phyloP scores from a whole-genome alignment of 2,113 vertebrate species.

The Oncorhynchus masou region DNA sequence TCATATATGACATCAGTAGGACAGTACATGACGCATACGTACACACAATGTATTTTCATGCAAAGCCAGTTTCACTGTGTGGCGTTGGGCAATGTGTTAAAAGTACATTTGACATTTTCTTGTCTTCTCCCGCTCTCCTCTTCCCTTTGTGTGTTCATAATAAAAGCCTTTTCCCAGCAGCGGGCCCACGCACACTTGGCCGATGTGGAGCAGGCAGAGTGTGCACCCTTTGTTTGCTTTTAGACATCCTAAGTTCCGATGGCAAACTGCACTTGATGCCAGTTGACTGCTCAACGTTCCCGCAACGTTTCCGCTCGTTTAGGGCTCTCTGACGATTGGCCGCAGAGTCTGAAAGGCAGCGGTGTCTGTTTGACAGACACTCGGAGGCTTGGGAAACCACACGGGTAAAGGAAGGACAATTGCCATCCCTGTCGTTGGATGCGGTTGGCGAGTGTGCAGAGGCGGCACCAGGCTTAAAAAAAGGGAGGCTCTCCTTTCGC shows the following conservation, averaged over 20 bases:
- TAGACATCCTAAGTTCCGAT: conserved; percentile 57
- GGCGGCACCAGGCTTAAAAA: no score
- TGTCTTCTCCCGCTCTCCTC: conserved; percentile 7
- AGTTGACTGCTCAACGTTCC: conserved; percentile 72
- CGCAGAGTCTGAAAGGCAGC: conserved; percentile 48
- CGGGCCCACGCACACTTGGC: conserved; percentile 45
- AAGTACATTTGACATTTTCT: neutral
- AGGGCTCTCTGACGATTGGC: conserved; percentile 33
- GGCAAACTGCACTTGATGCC: conserved; percentile 67
- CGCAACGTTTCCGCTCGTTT: conserved; percentile 54
- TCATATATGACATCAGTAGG: no score
- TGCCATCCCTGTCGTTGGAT: no score
- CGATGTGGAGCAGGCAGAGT: conserved; percentile 28
- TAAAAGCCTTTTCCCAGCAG: no score
- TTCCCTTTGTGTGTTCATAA: conserved; percentile 20
- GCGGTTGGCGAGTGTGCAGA: no score
- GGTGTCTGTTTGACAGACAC: conserved; percentile 46
- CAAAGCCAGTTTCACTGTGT: no score
- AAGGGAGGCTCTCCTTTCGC: no score
- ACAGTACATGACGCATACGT: no score
- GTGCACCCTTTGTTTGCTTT: conserved; percentile 62
- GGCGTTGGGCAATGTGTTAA: neutral
- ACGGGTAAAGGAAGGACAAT: no score
- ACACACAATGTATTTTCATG: no score
- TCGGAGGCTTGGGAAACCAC: neutral